Base-by-base conservation (phyloP, 2,888 invertebrate species). In the Plebejus anna region DNA sequence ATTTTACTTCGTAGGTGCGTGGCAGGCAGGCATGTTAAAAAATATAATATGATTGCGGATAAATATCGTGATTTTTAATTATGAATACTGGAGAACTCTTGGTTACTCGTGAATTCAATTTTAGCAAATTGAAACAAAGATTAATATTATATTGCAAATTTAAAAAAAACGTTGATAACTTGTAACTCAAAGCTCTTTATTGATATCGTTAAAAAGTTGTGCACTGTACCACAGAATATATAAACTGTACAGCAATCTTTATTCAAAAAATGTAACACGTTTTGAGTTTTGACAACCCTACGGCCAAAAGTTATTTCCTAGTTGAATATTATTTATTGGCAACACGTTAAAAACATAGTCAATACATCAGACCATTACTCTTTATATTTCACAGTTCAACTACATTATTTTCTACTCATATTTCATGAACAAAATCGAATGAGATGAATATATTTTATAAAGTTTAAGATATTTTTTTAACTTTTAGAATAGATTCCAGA, bases 311-410 rank as follows among this genome's bases (percentile, higher is more conserved):
- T 73, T 47, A 73, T 51, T 73, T 73, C 32, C 73, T 73, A 28
- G 11, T 51, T 11, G 73, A 51, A 51, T 73, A 73, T 73, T 73
- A 73, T 73, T 73, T 73, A 73, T 73, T 73, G 32, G 55, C 13
- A 32, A 36, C 28, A 47, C 73, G 28, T 73, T 28, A 73, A 73
- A 72, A 73, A 55, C 51, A 55, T 55, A 73, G 73, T 2, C 73
- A 32, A 73, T 55, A 73, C 73, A 66, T 66, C 66, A 73, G 36
- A 73, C 73, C 32, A 28, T 55, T 51, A 73, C 32, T 73, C 7
- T 73, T 11, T 47, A 51, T 51, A 72, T 72, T 72, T 28, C 51
- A 66, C 66, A 36, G 66, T 32, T 36, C 66, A 32, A 61, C 61
- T 61, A 28, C 22, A 22, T 61, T 61, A 61, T 11, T 61, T 61